Evolutionary conservation across 2,797 vertebrate genomes (phyloP), one percentile per base, ranked within the genome.

Genomic region (Xiphorhynchus erythropygius): DNA sequence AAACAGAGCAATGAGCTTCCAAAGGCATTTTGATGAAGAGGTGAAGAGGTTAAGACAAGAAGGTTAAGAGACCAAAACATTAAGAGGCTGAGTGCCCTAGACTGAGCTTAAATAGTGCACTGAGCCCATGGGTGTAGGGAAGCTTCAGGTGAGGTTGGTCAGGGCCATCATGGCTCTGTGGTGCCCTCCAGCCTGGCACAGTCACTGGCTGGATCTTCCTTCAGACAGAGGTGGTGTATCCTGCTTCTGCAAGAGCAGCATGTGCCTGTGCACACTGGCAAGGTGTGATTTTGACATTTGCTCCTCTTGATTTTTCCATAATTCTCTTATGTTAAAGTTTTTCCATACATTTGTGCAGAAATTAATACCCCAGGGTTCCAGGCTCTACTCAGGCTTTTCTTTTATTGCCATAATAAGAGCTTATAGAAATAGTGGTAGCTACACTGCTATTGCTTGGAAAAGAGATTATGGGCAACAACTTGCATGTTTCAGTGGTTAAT

Each of bases 131-230:
- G 55, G 22, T 25, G 13, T 8, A 18, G 6, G 11, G 10, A 73
- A 49, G 39, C 1, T 7, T 30, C 22, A 57, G 15, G 22, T 25
- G 24, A 74, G 27, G 63, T 24, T 89, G 42, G 10, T 46, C 37
- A 46, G 39, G 19, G n/a, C 5, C 27, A 47, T 18, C 39, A 8
- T 14, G 74, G 41, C 8, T 60, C 39, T 8, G 11, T 10, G 11
- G 24, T 32, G 9, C 32, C 32, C 44, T 67, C 0, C 0, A 44
- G 11, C 12, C 50, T 46, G 47, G 27, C 24, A 67, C 0, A 0
- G 60, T 32, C 55, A 77, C 19, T 17, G 4, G 24, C 27, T 69
- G 52, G 24, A 50, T 87, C 41, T 14, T 64, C 14, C n/a, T 71
- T 70, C 3, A 1, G 32, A 73, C 10, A 41, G 53, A 25, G 37